A percentile compares a stretch with the other conserved stretches of the same genome.
Conservation (phyloP, 2,797 vertebrate species). For the Perodicticus potto region DNA sequence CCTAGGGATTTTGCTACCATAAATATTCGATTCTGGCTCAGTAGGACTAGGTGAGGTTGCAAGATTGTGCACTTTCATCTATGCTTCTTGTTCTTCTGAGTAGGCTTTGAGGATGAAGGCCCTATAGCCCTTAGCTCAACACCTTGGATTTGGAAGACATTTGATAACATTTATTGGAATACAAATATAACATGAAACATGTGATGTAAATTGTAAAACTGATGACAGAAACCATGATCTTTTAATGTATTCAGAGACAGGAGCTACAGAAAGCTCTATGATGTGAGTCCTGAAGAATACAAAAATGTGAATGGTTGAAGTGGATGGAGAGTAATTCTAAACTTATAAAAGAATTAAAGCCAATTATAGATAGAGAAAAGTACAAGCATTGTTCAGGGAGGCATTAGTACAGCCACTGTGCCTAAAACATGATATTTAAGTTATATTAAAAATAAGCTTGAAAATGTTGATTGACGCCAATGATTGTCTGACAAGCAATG, state of each 20-base stretch:
- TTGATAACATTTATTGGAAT: neutral
- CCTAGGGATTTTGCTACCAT: neutral
- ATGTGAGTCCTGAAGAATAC: neutral
- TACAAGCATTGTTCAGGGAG: neutral
- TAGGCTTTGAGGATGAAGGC: neutral
- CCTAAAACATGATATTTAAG: neutral
- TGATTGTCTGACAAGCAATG: neutral
- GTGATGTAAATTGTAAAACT: neutral
- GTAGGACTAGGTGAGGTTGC: neutral
- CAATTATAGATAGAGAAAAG: neutral
- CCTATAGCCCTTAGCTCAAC: neutral
- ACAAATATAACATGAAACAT: neutral
- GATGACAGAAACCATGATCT: neutral
- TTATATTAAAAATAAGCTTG: conserved; percentile 33
- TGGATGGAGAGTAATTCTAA: neutral
- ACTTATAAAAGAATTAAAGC: neutral
- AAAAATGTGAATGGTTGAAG: neutral
- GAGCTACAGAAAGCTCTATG: neutral
- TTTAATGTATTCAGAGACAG: neutral
- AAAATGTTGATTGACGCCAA: neutral
- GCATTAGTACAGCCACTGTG: neutral
- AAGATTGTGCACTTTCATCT: neutral
- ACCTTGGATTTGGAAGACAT: neutral
- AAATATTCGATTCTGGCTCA: neutral
- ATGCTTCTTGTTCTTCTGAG: neutral